Conservation (phyloP, 2,113 vertebrate genomes). For the Progne subis region DNA sequence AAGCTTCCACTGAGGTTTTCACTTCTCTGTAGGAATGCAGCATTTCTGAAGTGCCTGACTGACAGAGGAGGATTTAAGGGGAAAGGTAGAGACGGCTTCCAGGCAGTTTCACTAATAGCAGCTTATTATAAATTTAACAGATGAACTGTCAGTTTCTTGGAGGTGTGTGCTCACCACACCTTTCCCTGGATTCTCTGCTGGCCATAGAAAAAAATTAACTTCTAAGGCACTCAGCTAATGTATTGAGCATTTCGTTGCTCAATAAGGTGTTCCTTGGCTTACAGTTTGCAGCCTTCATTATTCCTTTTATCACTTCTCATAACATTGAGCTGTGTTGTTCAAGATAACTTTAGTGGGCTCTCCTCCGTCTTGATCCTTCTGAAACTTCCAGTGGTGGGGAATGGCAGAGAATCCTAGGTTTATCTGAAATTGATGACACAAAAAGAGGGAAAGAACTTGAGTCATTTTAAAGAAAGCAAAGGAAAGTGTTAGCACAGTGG, state of each 20-base stretch:
- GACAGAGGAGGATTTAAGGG: neutral
- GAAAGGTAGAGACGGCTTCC: neutral
- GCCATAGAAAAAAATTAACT: neutral
- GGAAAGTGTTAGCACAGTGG: neutral
- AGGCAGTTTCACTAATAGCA: slow-evolving; percentile 36
- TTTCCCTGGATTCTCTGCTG: neutral
- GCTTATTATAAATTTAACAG: slow-evolving; percentile 31
- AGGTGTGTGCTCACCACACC: neutral
- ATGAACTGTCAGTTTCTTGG: neutral
- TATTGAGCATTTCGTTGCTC: neutral
- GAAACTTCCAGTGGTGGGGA: neutral
- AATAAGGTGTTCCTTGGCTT: neutral
- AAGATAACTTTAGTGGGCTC: neutral
- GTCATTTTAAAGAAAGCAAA: neutral
- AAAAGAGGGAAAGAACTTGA: neutral
- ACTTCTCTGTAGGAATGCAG: neutral
- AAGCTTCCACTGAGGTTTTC: neutral
- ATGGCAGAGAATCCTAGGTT: rapidly evolving
- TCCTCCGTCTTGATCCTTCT: neutral
- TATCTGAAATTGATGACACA: neutral
- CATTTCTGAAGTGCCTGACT: neutral
- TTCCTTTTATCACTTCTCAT: neutral
- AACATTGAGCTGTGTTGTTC: neutral
- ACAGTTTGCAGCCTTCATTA: neutral
- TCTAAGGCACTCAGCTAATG: neutral